Percentiles rank a stretch among this genome's conserved stretches.
phyloP scores from a whole-genome alignment of 2,888 invertebrate species.

The Campoletis raptor region DNA sequence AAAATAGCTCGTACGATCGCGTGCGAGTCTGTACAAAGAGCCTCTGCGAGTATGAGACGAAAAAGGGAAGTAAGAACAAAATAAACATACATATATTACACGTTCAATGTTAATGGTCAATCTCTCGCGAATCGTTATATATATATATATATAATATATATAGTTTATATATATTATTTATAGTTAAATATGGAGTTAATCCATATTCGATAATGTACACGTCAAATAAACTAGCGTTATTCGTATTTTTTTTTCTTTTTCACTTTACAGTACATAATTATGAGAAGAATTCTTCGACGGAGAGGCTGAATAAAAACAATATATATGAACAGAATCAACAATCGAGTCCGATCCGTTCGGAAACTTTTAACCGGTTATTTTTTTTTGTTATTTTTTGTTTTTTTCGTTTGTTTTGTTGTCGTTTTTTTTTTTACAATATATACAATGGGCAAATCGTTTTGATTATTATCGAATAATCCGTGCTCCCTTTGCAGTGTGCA shows the following conservation, averaged over 20 bases:
- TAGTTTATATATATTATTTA: conserved; percentile 26
- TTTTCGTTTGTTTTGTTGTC: background rate
- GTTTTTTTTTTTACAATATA: conserved; percentile 79
- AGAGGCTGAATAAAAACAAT: conserved; percentile 44
- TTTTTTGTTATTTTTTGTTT: conserved; percentile 4
- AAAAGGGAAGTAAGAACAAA: conserved; percentile 32
- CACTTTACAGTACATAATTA: conserved; percentile 44
- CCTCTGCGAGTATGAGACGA: conserved; percentile 70
- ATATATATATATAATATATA: conserved; percentile 27
- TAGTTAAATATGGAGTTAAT: conserved; percentile 38
- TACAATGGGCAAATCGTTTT: conserved; percentile 81
- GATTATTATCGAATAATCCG: conserved; percentile 78
- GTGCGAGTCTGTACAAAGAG: conserved; percentile 76
- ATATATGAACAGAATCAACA: conserved; percentile 51
- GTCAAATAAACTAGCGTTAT: conserved; percentile 56
- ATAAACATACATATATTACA: conserved; percentile 71
- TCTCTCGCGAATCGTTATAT: conserved; percentile 43
- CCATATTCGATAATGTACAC: conserved; percentile 61
- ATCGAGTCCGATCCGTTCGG: conserved; percentile 55
- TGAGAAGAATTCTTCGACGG: conserved; percentile 49
- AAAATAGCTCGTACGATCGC: conserved; percentile 73
- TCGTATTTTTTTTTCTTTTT: conserved; percentile 19
- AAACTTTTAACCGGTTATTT: conserved; percentile 55
- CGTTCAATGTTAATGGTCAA: conserved; percentile 68
- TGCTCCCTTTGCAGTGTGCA: conserved; percentile 67